These are phyloP conservation scores for Mormyrus hasselquistii DNA, from an alignment of 2,797 vertebrate genomes.

Conservation along the genomic window DNA sequence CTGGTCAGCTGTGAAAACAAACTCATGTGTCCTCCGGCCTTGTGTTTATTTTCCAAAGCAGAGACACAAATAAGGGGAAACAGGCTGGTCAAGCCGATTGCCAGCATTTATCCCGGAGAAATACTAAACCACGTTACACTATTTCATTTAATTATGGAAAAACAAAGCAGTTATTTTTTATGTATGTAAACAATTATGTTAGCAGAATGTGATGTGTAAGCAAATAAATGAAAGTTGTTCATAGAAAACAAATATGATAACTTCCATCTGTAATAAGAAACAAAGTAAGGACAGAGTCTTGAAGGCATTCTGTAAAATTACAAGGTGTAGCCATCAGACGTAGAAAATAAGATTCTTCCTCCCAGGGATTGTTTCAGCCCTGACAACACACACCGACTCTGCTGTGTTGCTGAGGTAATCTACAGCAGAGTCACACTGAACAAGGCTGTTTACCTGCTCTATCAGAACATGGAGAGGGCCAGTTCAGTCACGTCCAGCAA, in stretches of 20 bases:
- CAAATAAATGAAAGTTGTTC: neutral
- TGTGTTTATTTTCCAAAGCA: slow-evolving; percentile 21
- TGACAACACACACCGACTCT: neutral
- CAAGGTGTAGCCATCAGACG: neutral
- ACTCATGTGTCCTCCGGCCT: neutral
- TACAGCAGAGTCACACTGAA: neutral
- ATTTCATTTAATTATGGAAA: neutral
- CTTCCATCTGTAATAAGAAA: slow-evolving; percentile 1
- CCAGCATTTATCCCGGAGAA: neutral
- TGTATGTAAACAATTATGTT: neutral
- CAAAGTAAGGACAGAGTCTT: neutral
- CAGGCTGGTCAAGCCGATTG: slow-evolving; percentile 2
- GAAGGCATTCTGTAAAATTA: neutral
- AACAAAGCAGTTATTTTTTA: neutral
- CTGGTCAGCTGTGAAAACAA: slow-evolving; percentile 18
- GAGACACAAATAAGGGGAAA: slow-evolving; percentile 14
- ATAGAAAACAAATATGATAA: neutral
- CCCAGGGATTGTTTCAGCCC: neutral
- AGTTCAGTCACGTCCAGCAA: slow-evolving; percentile 22
- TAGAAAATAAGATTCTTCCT: neutral
- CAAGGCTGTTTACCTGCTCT: neutral
- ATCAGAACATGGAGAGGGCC: neutral
- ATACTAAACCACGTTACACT: neutral
- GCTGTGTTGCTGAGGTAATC: neutral
- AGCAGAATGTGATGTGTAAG: neutral